Evolutionary conservation across 2,797 vertebrate genomes (phyloP), one percentile per base, ranked within the genome.

Genomic region (Oreochromis grahami): DNA sequence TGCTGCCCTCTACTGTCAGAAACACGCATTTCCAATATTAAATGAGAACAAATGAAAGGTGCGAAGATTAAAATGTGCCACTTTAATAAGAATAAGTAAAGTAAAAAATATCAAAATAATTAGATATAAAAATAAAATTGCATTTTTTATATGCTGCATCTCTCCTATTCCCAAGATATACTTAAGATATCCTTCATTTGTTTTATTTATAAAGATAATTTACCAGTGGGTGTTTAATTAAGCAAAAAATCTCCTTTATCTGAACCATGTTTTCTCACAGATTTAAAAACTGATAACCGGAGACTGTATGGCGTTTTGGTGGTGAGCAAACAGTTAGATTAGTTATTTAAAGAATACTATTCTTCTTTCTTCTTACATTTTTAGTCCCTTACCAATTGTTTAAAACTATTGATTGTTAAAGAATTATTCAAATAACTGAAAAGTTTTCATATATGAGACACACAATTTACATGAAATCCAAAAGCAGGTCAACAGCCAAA

Each of bases 1-100:
- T 72, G 26, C 86, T 88, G 90, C 93, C 91, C 76, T 1, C 92
- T 91, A 52, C 10, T 8, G 92, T 15, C 50, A 3, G 11, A 24
- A 79, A 15, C 11, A 21, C 4, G 8, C n/a, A 76, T 10, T 12
- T 45, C 15, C 34, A 65, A 41, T 7, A 12, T 29, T 6, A 45
- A 21, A 45, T 72, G 24, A 45, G 8, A 14, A 45, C 65, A 50
- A 50, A 19, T 8, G 65, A 70, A 43, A 24, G 3, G 21, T 13
- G 38, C 41, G 5, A 26, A 17, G 21, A 70, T 15, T 68, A 43
- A 70, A 70, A 45, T 72, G 41, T 29, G 65, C 34, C 34, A 38
- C 19, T 65, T 65, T 21, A 8, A 68, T 26, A 24, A 43, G 38
- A 70, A 26, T 17, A 10, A 45, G 1, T 26, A 43, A 43, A 26